These are phyloP conservation scores for Momotus momota DNA, from an alignment of 2,797 vertebrate genomes.

Conservation along the genomic window DNA sequence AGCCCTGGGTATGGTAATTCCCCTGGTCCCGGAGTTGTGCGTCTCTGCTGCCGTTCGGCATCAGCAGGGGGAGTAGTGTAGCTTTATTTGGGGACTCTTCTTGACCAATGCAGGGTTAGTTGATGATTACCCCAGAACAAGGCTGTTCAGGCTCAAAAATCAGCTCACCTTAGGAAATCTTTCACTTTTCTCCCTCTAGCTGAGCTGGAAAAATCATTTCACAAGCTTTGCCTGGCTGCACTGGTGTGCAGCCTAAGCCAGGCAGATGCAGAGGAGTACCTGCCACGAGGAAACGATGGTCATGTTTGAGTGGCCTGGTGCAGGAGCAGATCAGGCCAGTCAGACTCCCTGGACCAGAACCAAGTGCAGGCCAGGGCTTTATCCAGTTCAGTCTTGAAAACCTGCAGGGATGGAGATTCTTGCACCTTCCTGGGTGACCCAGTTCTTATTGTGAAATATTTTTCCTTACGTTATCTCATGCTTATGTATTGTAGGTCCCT, in stretches of 20 bases:
- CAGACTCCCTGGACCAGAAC: not conserved
- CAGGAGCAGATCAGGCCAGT: not conserved
- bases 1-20: not conserved
- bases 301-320: not conserved
- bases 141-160: not conserved
- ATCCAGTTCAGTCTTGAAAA: not conserved
- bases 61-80: conserved; percentile 69
- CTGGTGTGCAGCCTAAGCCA: not conserved
- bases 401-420: not conserved
- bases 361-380: not conserved
- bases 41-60: not conserved
- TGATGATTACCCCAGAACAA: not conserved
- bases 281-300: not conserved
- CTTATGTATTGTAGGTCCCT: not conserved
- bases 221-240: not conserved
- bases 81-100: conserved; percentile 23
- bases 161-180: not conserved
- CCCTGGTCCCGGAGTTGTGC: not conserved
- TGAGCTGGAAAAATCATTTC: not conserved
- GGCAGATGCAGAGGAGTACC: not conserved
- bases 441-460: not conserved
- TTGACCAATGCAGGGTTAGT: not conserved
- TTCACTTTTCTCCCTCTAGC: not conserved
- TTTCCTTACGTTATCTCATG: not conserved
- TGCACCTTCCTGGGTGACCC: not conserved